A percentile compares a stretch with the other conserved stretches of the same genome.
These are phyloP conservation scores for Xestia xanthographa DNA, from an alignment of 2,888 invertebrate species.

Conservation along the genomic window DNA sequence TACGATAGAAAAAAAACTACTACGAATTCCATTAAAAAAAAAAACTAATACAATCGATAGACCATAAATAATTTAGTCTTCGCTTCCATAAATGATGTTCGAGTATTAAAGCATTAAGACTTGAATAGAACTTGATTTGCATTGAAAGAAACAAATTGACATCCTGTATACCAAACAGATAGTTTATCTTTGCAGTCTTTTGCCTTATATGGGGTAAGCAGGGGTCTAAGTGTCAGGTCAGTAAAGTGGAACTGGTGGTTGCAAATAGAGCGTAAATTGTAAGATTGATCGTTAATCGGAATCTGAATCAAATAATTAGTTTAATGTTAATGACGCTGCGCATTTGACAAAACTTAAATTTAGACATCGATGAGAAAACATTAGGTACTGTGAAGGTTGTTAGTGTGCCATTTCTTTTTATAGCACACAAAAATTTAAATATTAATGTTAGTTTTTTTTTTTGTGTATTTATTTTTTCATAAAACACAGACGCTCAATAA, in stretches of 20 bases:
- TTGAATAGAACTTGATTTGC: slow-evolving; percentile 62
- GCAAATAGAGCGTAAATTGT: slow-evolving; percentile 19
- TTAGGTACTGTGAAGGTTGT: neutral
- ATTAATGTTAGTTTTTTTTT: neutral
- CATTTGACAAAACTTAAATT: neutral
- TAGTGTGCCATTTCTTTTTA: neutral
- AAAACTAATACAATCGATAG: slow-evolving; percentile 27
- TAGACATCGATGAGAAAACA: neutral
- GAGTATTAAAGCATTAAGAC: slow-evolving; percentile 42
- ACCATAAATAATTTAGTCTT: slow-evolving; percentile 49
- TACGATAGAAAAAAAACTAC: slow-evolving; percentile 32
- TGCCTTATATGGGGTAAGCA: slow-evolving; percentile 39
- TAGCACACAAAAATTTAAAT: no score
- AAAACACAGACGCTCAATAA: neutral
- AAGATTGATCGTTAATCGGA: slow-evolving; percentile 20
- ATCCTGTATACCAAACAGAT: slow-evolving; percentile 36
- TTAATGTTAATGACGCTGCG: neutral
- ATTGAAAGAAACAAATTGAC: slow-evolving; percentile 64
- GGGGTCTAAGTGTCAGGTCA: slow-evolving; percentile 34
- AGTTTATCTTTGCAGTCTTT: slow-evolving; percentile 47
- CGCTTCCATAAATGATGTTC: slow-evolving; percentile 51
- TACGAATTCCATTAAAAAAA: slow-evolving; percentile 27
- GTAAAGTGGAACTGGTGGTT: neutral
- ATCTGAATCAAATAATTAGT: neutral
- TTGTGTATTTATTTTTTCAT: neutral